phyloP scores from a whole-genome alignment of 1,140 invertebrate species.

The Sitodiplosis mosellana region DNA sequence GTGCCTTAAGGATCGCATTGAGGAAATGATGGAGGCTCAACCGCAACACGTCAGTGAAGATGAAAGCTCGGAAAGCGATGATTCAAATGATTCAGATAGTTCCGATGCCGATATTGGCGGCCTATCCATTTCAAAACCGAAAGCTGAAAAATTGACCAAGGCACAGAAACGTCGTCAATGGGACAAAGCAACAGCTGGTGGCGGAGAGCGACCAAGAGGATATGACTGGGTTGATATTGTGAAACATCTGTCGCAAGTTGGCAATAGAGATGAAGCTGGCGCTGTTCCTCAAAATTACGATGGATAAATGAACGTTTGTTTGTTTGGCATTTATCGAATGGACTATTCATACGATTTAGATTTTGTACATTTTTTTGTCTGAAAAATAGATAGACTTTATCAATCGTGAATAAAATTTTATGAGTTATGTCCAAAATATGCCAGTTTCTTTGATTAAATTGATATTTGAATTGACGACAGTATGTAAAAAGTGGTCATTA shows the following conservation, averaged over 20 bases:
- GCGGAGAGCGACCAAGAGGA: conserved; percentile 69
- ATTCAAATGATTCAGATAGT: conserved; percentile 12
- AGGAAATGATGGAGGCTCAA: conserved; percentile 49
- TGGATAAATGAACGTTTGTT: too few species aligned
- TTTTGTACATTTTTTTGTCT: too few species aligned
- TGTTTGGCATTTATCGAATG: too few species aligned
- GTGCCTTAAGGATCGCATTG: conserved; percentile 66
- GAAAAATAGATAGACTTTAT: too few species aligned
- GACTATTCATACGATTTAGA: too few species aligned
- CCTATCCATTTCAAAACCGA: conserved; percentile 30
- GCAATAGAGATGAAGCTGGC: conserved; percentile 14
- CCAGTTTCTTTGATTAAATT: too few species aligned
- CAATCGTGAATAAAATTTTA: too few species aligned
- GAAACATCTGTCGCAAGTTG: conserved; percentile 75
- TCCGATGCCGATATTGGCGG: conserved; percentile 18
- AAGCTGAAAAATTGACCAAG: conserved; percentile 76
- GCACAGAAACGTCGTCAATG: conserved; percentile 78
- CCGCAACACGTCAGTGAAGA: conserved; percentile 29
- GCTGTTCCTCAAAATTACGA: neutral
- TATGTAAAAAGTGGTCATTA: too few species aligned
- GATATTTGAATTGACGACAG: too few species aligned
- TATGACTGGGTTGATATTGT: conserved; percentile 91
- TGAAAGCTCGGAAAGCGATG: conserved; percentile 21
- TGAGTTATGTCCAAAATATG: too few species aligned
- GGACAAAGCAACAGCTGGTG: conserved; percentile 54